Percentiles rank a stretch among this genome's conserved stretches.
Conservation (phyloP, 2,797 vertebrate genomes). For the Perodicticus potto region DNA sequence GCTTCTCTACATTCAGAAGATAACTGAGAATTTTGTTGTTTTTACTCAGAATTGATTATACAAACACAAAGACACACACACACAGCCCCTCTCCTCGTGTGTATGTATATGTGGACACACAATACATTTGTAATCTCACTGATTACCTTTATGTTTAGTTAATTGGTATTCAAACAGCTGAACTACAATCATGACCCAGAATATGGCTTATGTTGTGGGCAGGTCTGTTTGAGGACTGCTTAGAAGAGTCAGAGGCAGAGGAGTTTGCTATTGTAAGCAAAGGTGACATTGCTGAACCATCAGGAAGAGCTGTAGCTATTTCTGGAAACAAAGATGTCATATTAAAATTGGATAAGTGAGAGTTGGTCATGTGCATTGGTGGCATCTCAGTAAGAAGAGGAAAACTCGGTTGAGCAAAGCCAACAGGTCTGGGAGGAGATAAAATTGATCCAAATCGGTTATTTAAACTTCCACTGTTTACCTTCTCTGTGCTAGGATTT, state of each 20-base stretch:
- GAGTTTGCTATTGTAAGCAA: conserved; percentile 97
- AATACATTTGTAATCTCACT: conserved; percentile 50
- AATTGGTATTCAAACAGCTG: conserved; percentile 91
- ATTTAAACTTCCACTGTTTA: conserved; percentile 93
- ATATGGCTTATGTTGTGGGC: conserved; percentile 99
- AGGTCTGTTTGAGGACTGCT: conserved; percentile 96
- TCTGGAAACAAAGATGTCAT: conserved; percentile 98
- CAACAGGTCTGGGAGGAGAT: conserved; percentile 97
- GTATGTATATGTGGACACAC: not conserved
- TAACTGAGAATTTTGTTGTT: not conserved
- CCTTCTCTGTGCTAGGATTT: conserved; percentile 96
- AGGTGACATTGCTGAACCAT: conserved; percentile 97
- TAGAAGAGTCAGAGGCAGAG: conserved; percentile 94
- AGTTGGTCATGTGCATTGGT: conserved; percentile 96
- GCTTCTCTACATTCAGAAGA: conserved; percentile 48
- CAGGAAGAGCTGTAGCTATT: conserved; percentile 97
- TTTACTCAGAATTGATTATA: conserved; percentile 25
- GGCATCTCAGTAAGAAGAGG: conserved; percentile 98
- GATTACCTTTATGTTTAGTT: not conserved
- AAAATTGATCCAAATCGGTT: conserved; percentile 99
- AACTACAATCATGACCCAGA: conserved; percentile 98
- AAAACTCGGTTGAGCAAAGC: conserved; percentile 97
- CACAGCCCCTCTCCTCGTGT: not conserved
- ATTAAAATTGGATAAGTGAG: conserved; percentile 98
- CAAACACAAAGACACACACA: conserved; percentile 42